phyloP scores from a whole-genome alignment of 2,797 vertebrate genomes.

The Enteromius argenteus region DNA sequence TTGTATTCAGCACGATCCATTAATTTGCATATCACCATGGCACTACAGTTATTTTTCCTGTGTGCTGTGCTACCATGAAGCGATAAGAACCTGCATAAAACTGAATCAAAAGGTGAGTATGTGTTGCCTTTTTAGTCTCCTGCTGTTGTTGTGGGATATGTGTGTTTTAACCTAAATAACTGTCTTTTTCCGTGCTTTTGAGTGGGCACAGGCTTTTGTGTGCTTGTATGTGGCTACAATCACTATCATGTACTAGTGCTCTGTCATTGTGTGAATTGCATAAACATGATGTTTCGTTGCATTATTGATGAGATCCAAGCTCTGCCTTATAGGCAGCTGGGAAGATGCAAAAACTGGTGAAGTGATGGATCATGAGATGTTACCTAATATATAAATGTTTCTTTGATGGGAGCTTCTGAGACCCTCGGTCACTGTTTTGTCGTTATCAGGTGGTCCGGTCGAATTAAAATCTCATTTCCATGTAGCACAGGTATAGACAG shows the following conservation, averaged over 20 bases:
- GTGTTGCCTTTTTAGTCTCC: constrained; percentile 54
- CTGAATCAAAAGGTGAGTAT: constrained; percentile 80
- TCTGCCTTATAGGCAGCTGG: constrained; percentile 67
- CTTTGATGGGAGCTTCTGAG: neutral
- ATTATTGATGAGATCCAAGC: constrained; percentile 88
- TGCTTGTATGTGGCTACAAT: constrained; percentile 60
- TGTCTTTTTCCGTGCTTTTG: neutral
- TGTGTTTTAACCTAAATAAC: neutral
- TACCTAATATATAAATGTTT: constrained; percentile 19
- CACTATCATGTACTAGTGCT: constrained; percentile 71
- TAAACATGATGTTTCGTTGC: constrained; percentile 88
- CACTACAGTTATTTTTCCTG: constrained; percentile 88
- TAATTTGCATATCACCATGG: constrained; percentile 94
- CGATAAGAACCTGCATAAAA: constrained; percentile 86
- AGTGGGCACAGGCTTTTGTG: constrained; percentile 30
- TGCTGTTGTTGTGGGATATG: neutral
- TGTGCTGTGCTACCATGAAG: constrained; percentile 80
- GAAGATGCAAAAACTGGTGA: constrained; percentile 48
- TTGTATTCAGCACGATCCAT: constrained; percentile 88
- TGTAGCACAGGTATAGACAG: constrained; percentile 28
- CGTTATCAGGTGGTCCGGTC: neutral
- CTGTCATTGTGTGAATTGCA: constrained; percentile 81
- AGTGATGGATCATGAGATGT: constrained; percentile 17
- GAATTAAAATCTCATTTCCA: constrained; percentile 16
- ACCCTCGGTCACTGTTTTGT: neutral